Conservation (phyloP, 2,113 vertebrate genomes). For the Amphiprion percula region DNA sequence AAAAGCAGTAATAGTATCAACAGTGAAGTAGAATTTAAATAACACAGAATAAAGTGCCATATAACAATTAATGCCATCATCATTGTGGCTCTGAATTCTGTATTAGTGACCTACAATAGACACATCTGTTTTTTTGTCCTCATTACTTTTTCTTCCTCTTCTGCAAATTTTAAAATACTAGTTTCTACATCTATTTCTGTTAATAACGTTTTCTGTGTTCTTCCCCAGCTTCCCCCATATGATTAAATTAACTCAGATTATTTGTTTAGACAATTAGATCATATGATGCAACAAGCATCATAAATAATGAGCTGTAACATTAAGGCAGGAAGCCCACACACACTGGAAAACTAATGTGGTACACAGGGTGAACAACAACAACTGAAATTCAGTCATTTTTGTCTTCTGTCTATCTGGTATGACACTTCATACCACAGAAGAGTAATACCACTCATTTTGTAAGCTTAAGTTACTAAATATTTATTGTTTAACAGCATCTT, state of each 20-base stretch:
- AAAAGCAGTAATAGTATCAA: background rate
- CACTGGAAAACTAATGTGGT: background rate
- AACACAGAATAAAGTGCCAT: background rate
- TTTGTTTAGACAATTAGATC: slow-evolving; percentile 6
- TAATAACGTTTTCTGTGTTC: background rate
- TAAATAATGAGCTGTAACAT: background rate
- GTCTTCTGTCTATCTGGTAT: background rate
- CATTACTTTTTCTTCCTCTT: background rate
- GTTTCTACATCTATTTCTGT: background rate
- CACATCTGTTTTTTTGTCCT: background rate
- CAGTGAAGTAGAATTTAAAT: background rate
- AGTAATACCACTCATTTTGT: background rate
- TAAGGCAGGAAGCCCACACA: background rate
- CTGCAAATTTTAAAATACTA: background rate
- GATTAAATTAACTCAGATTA: slow-evolving; percentile 1
- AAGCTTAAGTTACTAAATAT: no score
- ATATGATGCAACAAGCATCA: background rate
- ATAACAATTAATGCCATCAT: background rate
- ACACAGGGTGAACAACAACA: background rate
- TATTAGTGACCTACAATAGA: background rate
- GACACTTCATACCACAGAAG: background rate
- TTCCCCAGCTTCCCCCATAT: background rate
- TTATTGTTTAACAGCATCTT: background rate
- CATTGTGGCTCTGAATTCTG: background rate
- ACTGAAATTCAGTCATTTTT: background rate